A percentile compares a stretch with the other conserved stretches of the same genome.
Conservation (phyloP, 2,113 vertebrate genomes). For the Stigmatopora nigra region DNA sequence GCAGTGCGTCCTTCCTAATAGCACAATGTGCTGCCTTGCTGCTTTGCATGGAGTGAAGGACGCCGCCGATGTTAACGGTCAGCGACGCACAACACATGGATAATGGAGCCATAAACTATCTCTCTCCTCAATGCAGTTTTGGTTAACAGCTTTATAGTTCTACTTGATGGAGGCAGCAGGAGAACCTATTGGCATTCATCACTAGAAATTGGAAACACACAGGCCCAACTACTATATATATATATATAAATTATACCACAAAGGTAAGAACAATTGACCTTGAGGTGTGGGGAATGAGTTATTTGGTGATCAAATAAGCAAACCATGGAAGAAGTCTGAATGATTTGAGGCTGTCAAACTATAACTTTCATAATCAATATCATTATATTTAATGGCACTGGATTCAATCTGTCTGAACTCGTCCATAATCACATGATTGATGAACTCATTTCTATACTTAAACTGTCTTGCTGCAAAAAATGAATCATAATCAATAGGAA, state of each 20-base stretch:
- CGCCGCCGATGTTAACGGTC: slow-evolving; percentile 9
- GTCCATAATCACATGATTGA: neutral
- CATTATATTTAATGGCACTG: neutral
- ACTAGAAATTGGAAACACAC: slow-evolving; percentile 12
- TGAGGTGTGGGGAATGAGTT: slow-evolving; percentile 28
- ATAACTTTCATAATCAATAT: neutral
- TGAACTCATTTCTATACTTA: neutral
- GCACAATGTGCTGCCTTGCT: slow-evolving; percentile 14
- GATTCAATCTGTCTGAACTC: neutral
- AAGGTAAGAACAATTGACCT: slow-evolving; percentile 38
- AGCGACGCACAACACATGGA: slow-evolving; percentile 32
- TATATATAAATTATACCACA: slow-evolving; percentile 32
- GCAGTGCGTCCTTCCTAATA: slow-evolving; percentile 4
- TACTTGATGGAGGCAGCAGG: slow-evolving; percentile 21
- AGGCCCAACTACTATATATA: slow-evolving; percentile 19
- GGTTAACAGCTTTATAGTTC: slow-evolving; percentile 44
- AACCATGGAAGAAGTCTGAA: slow-evolving; percentile 2
- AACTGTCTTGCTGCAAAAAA: neutral
- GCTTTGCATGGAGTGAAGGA: slow-evolving; percentile 35
- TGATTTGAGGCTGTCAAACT: slow-evolving; percentile 5
- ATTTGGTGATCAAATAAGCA: slow-evolving; percentile 13
- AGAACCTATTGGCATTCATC: slow-evolving; percentile 22
- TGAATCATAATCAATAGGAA: neutral
- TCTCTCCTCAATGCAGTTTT: slow-evolving; percentile 6
- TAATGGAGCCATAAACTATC: slow-evolving; percentile 53